A percentile compares a stretch with the other conserved stretches of the same genome.
Conservation (phyloP, 2,113 vertebrate species). For the Pycnonotus jocosus region DNA sequence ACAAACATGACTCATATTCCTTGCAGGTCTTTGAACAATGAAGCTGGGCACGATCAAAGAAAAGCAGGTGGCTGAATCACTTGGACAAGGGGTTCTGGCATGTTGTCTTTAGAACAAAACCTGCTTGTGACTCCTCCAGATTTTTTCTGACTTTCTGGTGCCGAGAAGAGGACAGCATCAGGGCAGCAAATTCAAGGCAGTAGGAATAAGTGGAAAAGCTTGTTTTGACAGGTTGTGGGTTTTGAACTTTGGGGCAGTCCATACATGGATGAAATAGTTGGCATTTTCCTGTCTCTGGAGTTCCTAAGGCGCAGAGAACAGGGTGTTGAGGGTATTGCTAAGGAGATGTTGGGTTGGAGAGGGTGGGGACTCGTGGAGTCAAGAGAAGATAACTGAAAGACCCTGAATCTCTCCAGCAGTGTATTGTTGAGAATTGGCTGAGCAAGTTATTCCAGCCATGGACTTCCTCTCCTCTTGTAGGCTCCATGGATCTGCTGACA, state of each 20-base stretch:
- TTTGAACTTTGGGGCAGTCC: neutral
- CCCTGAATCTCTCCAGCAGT: neutral
- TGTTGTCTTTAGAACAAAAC: neutral
- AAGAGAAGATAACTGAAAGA: neutral
- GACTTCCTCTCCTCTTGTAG: neutral
- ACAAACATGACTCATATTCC: constrained; percentile 15
- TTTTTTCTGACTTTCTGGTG: neutral
- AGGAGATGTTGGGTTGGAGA: neutral
- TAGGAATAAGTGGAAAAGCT: neutral
- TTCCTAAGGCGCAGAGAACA: neutral
- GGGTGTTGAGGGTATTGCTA: neutral
- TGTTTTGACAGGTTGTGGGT: neutral
- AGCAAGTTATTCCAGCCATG: neutral
- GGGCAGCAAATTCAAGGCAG: neutral
- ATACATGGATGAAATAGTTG: neutral
- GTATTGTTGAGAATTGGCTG: neutral
- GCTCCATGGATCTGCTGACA: neutral
- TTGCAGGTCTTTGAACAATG: neutral
- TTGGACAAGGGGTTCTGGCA: neutral
- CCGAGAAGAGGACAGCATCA: neutral
- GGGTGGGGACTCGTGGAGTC: neutral
- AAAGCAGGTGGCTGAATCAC: constrained; percentile 24
- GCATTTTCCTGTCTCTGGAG: neutral
- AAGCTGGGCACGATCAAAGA: neutral
- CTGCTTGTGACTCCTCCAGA: neutral